Percentiles rank a stretch among this genome's conserved stretches.
phyloP scores from a whole-genome alignment of 37 sponge, comb jelly and placozoan species.

The Agelas oroides region DNA sequence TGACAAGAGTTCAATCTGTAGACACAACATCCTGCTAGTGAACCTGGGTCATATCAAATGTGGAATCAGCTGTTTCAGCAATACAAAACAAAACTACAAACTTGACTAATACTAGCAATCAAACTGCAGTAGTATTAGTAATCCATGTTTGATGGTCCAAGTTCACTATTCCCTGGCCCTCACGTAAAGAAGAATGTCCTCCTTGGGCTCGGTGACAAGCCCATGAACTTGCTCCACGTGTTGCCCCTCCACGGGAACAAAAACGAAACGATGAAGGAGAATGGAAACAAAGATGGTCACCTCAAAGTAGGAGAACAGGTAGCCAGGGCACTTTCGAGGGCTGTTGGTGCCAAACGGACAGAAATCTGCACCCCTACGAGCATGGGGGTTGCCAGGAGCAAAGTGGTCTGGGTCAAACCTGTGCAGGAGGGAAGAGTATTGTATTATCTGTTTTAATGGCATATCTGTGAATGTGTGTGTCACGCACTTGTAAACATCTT shows the following conservation, averaged over 20 bases:
- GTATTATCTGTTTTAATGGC: background rate
- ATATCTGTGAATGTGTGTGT: too few species aligned
- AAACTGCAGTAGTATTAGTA: too few species aligned
- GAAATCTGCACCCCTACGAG: conserved; percentile 33
- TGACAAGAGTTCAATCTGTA: too few species aligned
- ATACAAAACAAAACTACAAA: too few species aligned
- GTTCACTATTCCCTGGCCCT: too few species aligned
- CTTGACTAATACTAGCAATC: too few species aligned
- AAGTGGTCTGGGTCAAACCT: conserved; percentile 89
- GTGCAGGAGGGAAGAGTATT: background rate
- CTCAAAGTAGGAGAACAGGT: conserved; percentile 86
- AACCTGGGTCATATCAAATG: too few species aligned
- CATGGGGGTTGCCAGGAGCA: background rate
- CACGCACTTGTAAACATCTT: conserved; percentile 61
- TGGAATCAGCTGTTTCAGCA: too few species aligned
- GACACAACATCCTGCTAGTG: too few species aligned
- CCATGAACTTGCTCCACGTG: conserved; percentile 61
- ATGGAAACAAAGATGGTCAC: conserved; percentile 59
- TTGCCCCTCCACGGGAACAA: conserved; percentile 35
- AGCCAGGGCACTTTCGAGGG: conserved; percentile 91
- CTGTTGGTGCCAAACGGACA: conserved; percentile 92
- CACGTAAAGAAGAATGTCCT: conserved; percentile 6
- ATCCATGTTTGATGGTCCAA: too few species aligned
- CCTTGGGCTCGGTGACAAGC: conserved; percentile 76
- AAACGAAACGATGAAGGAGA: conserved; percentile 54